phyloP scores from a whole-genome alignment of 2,888 invertebrate species.

The Meteorus cinctellus region DNA sequence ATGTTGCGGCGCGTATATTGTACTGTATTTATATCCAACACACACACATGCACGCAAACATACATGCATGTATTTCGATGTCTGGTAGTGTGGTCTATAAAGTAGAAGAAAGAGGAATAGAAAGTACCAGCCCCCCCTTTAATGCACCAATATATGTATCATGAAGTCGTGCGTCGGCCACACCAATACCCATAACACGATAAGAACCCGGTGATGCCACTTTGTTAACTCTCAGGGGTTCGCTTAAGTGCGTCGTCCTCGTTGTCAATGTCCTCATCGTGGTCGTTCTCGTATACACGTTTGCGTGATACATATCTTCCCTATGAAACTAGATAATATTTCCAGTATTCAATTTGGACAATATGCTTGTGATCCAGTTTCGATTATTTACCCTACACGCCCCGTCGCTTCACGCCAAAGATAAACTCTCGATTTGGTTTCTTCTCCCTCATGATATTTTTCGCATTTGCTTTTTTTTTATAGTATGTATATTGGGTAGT shows the following conservation, averaged over 20 bases:
- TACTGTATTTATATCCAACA: no score
- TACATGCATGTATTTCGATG: no score
- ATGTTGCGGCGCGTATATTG: conserved; percentile 8
- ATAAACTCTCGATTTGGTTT: conserved; percentile 7
- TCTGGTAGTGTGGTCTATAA: conserved; percentile 10
- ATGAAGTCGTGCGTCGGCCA: conserved; percentile 15
- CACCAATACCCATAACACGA: conserved; percentile 62
- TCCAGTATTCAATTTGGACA: conserved; percentile 64
- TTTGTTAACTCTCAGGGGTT: conserved; percentile 66
- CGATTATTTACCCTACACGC: conserved; percentile 38
- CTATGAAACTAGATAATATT: conserved; percentile 62
- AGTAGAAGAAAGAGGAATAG: conserved; percentile 38
- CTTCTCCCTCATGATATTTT: no score
- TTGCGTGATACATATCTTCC: conserved; percentile 51
- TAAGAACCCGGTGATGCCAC: conserved; percentile 69
- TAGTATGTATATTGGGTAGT: background rate
- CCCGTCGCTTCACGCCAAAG: conserved; percentile 22
- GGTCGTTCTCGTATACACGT: conserved; percentile 52
- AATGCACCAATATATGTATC: conserved; percentile 17
- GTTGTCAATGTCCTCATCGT: conserved; percentile 45
- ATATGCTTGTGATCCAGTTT: conserved; percentile 56
- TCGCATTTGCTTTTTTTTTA: background rate
- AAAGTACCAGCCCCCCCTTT: conserved; percentile 55
- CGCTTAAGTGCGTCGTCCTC: conserved; percentile 66
- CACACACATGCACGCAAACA: no score